Percentiles rank a stretch among this genome's conserved stretches.
Evolutionary conservation across 2,113 vertebrate genomes (phyloP).

Genomic region (Herpailurus yagouaroundi): DNA sequence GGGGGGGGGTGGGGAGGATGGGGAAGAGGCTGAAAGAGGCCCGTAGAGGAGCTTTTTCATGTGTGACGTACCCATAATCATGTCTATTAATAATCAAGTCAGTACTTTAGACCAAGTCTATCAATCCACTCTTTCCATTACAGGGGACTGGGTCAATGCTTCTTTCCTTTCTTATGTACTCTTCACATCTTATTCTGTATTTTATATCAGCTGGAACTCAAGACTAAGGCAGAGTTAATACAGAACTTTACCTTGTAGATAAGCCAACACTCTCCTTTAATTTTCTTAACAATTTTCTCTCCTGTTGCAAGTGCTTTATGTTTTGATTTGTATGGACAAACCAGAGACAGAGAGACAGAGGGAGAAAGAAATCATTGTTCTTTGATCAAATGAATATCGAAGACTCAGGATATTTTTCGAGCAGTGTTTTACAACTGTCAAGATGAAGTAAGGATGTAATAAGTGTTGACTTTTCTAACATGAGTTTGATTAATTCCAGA

Average conservation of each 20-base stretch:
- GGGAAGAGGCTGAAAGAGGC: background rate
- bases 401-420: background rate
- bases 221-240: background rate
- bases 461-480: slow-evolving; percentile 6
- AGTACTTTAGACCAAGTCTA: background rate
- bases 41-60: background rate
- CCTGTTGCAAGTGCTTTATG: background rate
- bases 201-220: background rate
- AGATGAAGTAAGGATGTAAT: background rate
- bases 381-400: slow-evolving; percentile 21
- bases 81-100: background rate
- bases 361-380: background rate
- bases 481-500: slow-evolving; percentile 32
- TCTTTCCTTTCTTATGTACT: background rate
- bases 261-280: background rate
- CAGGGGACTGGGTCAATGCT: background rate
- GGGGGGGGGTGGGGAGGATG: no score
- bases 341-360: background rate
- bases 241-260: background rate
- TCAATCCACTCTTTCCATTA: background rate
- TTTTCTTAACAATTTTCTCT: background rate
- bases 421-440: background rate
- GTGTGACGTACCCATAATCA: background rate
- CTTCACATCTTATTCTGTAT: background rate
- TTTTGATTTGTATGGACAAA: background rate